These are phyloP conservation scores for Alsophila aescularia DNA, from an alignment of 2,888 invertebrate species.

Conservation along the genomic window DNA sequence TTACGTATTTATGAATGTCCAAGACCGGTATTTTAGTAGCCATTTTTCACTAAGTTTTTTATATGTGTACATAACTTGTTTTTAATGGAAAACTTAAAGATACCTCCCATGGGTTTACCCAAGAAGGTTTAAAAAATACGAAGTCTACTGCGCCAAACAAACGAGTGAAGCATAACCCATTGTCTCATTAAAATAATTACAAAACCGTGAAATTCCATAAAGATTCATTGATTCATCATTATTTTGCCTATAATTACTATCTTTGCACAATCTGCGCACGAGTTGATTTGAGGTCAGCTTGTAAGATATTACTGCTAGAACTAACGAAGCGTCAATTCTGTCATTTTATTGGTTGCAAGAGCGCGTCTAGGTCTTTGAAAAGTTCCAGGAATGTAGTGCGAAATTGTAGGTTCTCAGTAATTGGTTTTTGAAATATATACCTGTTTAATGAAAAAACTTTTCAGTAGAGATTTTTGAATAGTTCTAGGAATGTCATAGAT, in stretches of 20 bases:
- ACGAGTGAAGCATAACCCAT: too few relatives aligned
- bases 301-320: background rate
- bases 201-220: constrained; percentile 18
- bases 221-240: constrained; percentile 12
- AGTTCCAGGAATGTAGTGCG: constrained; percentile 3
- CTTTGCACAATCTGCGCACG: background rate
- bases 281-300: constrained; percentile 8
- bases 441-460: background rate
- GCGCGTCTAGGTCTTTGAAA: constrained; percentile 6
- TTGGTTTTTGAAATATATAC: constrained; percentile 1
- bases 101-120: too few relatives aligned
- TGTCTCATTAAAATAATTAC: background rate
- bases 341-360: constrained; percentile 17
- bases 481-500: too few relatives aligned
- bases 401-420: background rate
- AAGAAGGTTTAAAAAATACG: too few relatives aligned
- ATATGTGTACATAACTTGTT: too few relatives aligned
- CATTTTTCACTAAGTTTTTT: too few relatives aligned
- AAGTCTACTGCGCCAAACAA: too few relatives aligned
- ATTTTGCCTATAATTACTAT: constrained; percentile 9
- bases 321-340: constrained; percentile 16
- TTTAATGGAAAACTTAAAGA: too few relatives aligned
- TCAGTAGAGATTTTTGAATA: too few relatives aligned
- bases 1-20: too few relatives aligned
- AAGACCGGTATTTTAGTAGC: too few relatives aligned